These are phyloP conservation scores for Holothuria scabra DNA, from an alignment of 53 echinoderm and acorn worm species.

Conservation along the genomic window DNA sequence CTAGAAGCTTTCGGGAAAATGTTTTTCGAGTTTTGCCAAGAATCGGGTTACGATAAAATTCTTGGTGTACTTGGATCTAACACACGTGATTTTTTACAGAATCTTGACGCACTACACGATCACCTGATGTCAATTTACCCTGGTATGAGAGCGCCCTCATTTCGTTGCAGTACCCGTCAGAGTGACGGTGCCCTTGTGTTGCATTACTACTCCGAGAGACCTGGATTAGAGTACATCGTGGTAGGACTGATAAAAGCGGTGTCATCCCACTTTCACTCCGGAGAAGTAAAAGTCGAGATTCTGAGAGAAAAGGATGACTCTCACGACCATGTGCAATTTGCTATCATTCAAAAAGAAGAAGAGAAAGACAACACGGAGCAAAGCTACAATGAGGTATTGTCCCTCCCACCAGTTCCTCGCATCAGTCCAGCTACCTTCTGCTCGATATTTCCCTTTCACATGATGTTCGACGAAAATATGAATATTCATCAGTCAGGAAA, in stretches of 20 bases:
- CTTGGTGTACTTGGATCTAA: constrained; percentile 91
- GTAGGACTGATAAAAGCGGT: constrained; percentile 88
- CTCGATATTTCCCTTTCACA: constrained; percentile 91
- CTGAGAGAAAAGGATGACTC: constrained; percentile 85
- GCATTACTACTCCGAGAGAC: constrained; percentile 97
- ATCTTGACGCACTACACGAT: constrained; percentile 95
- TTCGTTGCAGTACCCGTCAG: constrained; percentile 86
- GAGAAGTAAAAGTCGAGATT: constrained; percentile 89
- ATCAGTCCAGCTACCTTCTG: constrained; percentile 89
- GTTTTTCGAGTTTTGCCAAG: constrained; percentile 98
- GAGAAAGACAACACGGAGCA: constrained; percentile 44
- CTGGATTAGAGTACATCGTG: constrained; percentile 90
- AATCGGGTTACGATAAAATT: constrained; percentile 97
- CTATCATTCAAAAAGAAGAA: constrained; percentile 71
- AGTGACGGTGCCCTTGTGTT: constrained; percentile 95
- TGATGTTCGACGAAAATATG: constrained; percentile 89
- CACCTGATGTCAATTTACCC: constrained; percentile 96
- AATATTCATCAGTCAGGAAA: constrained; percentile 83
- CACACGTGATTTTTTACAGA: constrained; percentile 91
- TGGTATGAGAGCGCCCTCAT: constrained; percentile 96
- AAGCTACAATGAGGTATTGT: constrained; percentile 49
- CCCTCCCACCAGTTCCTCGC: constrained; percentile 65
- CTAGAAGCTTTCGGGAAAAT: constrained; percentile 93
- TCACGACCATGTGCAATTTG: constrained; percentile 96
- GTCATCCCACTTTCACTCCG: constrained; percentile 77